These are phyloP conservation scores for Pachyseris speciosa DNA, from an alignment of 64 coral and sea anemone genomes.

Conservation along the genomic window DNA sequence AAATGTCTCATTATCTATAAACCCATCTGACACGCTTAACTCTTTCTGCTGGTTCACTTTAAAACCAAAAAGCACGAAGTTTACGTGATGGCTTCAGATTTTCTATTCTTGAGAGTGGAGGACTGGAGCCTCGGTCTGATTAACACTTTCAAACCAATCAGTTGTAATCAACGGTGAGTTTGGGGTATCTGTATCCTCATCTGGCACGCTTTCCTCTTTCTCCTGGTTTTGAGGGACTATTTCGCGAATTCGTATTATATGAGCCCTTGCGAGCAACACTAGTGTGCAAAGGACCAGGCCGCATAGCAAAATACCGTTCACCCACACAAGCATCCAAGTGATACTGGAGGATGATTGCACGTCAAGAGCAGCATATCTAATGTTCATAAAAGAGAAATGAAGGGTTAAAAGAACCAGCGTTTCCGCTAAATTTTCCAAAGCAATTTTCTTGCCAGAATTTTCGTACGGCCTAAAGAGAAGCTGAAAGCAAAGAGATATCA, in stretches of 20 bases:
- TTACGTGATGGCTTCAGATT: too few relatives aligned
- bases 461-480: slow-evolving; percentile 11
- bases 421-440: slow-evolving; percentile 46
- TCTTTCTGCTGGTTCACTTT: too few relatives aligned
- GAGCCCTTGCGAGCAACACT: slow-evolving; percentile 13
- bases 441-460: background rate
- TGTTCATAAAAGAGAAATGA: slow-evolving; percentile 44
- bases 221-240: background rate
- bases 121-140: too few relatives aligned
- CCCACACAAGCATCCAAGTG: slow-evolving; percentile 15
- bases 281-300: slow-evolving; percentile 8
- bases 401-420: too few relatives aligned
- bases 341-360: background rate
- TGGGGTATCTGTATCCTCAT: background rate
- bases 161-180: background rate
- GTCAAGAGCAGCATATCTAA: background rate
- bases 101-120: too few relatives aligned
- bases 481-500: slow-evolving; percentile 15
- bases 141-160: too few relatives aligned
- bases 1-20: too few relatives aligned
- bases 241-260: background rate
- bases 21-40: too few relatives aligned
- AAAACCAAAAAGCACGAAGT: too few relatives aligned
- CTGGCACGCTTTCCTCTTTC: background rate
- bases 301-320: background rate